Base-by-base conservation (phyloP, 2,113 vertebrate genomes). In the Condylura cristata region DNA sequence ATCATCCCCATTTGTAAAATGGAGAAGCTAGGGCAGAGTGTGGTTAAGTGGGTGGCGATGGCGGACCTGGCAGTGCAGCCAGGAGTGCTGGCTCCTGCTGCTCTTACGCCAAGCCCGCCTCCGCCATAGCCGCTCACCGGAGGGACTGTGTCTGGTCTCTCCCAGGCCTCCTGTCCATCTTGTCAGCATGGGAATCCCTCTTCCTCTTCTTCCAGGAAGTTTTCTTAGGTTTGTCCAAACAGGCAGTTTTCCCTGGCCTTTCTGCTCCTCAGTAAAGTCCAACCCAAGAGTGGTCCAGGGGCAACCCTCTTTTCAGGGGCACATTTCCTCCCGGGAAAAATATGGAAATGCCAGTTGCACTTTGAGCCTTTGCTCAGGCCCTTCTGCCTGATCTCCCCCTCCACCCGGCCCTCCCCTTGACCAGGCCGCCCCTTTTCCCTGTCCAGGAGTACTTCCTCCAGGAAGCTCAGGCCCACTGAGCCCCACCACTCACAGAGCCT, bases 181-280 rank as follows among this genome's bases (percentile, higher is more conserved):
- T 22, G 7, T 1, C 0, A 90, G 41, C 22, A 32, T 30, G 32
- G 4, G 74, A 74, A 63, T 37, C 51, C 22, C 17, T n/a, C 60
- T 66, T 37, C 72, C 2, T 78, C 46, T 11, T 83, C 82, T 79
- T 92, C 37, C 17, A 68, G 60, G 66, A 93, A 86, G 68, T 14
- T 48, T 66, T 88, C 71, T 60, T 51, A 26, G 53, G 60, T 18
- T 88, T 74, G 9, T 11, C 20, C 5, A 17, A 41, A 32, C 18
- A 60, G 41, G 46, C 5, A 30, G 37, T 11, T 48, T 32, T 61
- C 72, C 28, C 46, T 11, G 11, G 34, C 39, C 5, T 30, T 32
- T 80, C 81, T 60, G 48, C 85, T 51, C 37, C 46, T 88, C 46
- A 60, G 10, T 37, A 48, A 39, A 34, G 41, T 60, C 65, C 34